These are phyloP conservation scores for Megalurothrips usitatus DNA, from an alignment of 2,888 invertebrate species.

Conservation along the genomic window DNA sequence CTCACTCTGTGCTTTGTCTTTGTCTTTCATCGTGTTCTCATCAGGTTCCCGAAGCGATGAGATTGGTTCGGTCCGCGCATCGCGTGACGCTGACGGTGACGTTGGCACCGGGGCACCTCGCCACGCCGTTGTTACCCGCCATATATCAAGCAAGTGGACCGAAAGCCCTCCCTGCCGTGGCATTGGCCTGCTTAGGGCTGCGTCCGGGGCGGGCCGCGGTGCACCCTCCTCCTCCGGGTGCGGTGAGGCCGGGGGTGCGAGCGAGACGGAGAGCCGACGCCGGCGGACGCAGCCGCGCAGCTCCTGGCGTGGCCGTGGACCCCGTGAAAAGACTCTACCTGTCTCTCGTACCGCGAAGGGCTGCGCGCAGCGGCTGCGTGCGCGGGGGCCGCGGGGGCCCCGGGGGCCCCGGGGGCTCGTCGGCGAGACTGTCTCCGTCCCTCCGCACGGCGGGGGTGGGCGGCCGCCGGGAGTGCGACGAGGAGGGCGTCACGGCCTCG, in stretches of 20 bases:
- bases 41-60: no score
- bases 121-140: neutral
- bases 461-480: neutral
- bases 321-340: conserved; percentile 14
- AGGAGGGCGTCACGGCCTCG: neutral
- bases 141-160: conserved; percentile 22
- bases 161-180: neutral
- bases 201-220: neutral
- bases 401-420: no score
- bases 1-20: no score
- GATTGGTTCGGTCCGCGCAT: no score
- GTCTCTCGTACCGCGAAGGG: neutral
- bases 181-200: neutral
- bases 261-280: neutral
- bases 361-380: neutral
- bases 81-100: no score
- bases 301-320: neutral
- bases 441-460: neutral
- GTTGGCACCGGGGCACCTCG: no score
- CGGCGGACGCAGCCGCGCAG: neutral
- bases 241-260: neutral
- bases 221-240: neutral
- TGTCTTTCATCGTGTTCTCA: no score
- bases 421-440: neutral
- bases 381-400: no score